A percentile compares a stretch with the other conserved stretches of the same genome.
phyloP scores from a whole-genome alignment of 2,113 vertebrate genomes.

The Chauna torquata region DNA sequence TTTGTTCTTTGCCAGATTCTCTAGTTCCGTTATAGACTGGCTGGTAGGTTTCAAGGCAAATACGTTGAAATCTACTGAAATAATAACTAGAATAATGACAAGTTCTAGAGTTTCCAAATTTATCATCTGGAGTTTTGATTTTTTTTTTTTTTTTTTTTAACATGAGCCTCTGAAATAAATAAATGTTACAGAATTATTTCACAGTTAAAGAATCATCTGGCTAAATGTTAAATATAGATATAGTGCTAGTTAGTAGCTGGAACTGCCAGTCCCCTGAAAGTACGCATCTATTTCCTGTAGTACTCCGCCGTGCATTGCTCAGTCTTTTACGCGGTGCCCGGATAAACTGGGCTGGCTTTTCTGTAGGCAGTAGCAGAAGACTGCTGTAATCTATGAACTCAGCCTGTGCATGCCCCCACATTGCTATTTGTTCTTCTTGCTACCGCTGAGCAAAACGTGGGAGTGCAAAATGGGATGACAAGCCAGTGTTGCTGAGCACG shows the following conservation, averaged over 20 bases:
- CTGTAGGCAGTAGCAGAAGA: background rate
- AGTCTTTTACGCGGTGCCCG: rapidly evolving
- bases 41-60: background rate
- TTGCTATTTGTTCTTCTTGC: background rate
- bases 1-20: background rate
- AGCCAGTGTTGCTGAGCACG: background rate
- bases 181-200: background rate
- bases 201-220: background rate
- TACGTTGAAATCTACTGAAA: background rate
- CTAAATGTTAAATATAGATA: background rate
- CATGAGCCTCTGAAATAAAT: background rate
- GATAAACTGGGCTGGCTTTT: background rate
- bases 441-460: background rate
- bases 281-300: background rate
- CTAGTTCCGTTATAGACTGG: background rate
- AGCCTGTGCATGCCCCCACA: background rate
- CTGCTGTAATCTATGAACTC: background rate
- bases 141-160: background rate
- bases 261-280: background rate
- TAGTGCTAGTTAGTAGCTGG: background rate
- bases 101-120: background rate
- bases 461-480: background rate
- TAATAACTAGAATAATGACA: background rate
- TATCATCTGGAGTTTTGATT: background rate
- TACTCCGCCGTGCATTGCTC: rapidly evolving